Evolutionary conservation across 2,797 vertebrate genomes (phyloP), one percentile per base, ranked within the genome.

Genomic region (Sebastes nivosus): DNA sequence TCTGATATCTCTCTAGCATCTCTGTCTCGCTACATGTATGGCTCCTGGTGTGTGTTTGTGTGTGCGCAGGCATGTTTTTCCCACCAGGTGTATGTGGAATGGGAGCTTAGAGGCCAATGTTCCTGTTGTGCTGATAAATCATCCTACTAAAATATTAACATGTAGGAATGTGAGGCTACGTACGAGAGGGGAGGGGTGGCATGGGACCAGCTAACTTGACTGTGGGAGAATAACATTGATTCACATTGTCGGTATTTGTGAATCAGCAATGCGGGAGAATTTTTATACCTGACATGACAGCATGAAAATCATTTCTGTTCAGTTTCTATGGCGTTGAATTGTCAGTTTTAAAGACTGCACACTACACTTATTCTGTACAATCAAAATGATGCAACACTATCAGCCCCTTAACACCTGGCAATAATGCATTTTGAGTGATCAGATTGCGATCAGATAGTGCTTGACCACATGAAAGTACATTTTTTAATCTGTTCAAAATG

Each of bases 81-180:
- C 81, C 84, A 80, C 87, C 83, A 91, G 84, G 93, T 89, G 85
- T 85, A 57, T 88, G 90, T 82, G 82, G 88, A 89, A 91, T 79
- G 73, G 77, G 82, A 93, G 89, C 88, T 88, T 69, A 92, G 92
- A 92, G 87, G 89, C 83, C 87, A 81, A 81, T 89, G 90, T 92
- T 88, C 90, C 85, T 87, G 83, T 86, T 88, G 89, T 86, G 89
- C 77, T 79, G 85, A 94, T 95, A 92, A 95, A 94, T 94, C 92
- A 89, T 85, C 87, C 88, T 89, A 84, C 92, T 94, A 87, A 94
- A 93, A 93, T 95, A 95, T 95, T 93, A 94, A 95, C 91, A 90
- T 66, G 66, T 77, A 69, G 73, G 83, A 86, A 65, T 82, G 71
- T 71, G 80, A 82, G 85, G 84, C 72, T 83, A 52, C 67, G 75